phyloP scores from a whole-genome alignment of 2,888 invertebrate species.

The Argyresthia goedartella region DNA sequence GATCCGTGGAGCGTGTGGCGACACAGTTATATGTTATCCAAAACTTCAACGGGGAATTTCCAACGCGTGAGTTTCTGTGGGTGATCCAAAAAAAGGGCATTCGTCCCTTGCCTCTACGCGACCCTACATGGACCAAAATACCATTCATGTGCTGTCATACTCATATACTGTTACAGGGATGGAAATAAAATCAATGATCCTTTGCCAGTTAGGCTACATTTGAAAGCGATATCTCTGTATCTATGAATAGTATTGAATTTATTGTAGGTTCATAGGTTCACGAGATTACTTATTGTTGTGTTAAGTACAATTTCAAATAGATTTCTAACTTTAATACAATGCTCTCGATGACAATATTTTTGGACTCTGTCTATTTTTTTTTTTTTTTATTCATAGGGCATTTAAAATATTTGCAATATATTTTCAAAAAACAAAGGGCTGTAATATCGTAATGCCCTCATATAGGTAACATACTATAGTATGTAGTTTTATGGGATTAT shows the following conservation, averaged over 20 bases:
- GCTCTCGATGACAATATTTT: too few species aligned
- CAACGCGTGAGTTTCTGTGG: slow-evolving; percentile 45
- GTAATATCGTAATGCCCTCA: slow-evolving; percentile 9
- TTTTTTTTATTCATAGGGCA: not conserved
- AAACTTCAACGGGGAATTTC: slow-evolving; percentile 54
- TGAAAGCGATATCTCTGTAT: slow-evolving; percentile 37
- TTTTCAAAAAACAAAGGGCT: not conserved
- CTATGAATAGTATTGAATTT: slow-evolving; percentile 27
- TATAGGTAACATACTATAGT: slow-evolving; percentile 37
- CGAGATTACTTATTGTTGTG: too few species aligned
- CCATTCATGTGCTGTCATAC: too few species aligned
- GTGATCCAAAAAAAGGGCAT: slow-evolving; percentile 20
- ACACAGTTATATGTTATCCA: not conserved
- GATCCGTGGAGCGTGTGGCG: not conserved
- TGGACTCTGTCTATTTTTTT: too few species aligned
- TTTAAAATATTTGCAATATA: not conserved
- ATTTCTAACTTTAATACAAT: slow-evolving; percentile 9
- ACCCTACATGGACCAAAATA: slow-evolving; percentile 24
- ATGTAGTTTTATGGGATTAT: slow-evolving; percentile 38
- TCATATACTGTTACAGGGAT: too few species aligned
- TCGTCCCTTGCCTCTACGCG: not conserved
- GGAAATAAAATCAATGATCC: too few species aligned
- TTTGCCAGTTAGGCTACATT: too few species aligned
- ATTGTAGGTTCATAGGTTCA: slow-evolving; percentile 13
- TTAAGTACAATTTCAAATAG: slow-evolving; percentile 19